phyloP scores from a whole-genome alignment of 2,797 vertebrate species.

The Chaetophractus vellerosus region DNA sequence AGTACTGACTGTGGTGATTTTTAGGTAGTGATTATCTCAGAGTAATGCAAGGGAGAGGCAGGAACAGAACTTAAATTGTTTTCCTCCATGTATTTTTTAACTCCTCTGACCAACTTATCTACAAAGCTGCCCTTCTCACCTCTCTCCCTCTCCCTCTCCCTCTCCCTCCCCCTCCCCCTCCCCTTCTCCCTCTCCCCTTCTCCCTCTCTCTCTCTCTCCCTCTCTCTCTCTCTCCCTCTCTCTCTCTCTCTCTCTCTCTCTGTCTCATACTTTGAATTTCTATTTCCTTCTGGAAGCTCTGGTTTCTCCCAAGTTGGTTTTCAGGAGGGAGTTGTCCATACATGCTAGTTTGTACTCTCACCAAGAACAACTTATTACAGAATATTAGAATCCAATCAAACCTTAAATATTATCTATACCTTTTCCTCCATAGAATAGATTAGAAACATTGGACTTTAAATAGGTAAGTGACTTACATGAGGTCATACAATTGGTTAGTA shows the following conservation, averaged over 20 bases:
- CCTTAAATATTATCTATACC: not conserved
- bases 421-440: not conserved
- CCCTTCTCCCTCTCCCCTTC: not conserved
- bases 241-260: not conserved
- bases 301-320: not conserved
- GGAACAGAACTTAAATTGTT: not conserved
- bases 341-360: slow-evolving; percentile 5
- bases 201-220: not conserved
- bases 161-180: not conserved
- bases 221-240: not conserved
- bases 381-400: slow-evolving; percentile 12
- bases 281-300: not conserved
- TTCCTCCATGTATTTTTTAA: not conserved
- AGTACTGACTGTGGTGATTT: not conserved
- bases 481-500: not conserved
- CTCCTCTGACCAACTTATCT: not conserved
- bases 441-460: not conserved
- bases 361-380: not conserved
- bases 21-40: not conserved
- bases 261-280: slow-evolving; percentile 20
- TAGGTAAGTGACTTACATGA: not conserved
- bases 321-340: not conserved
- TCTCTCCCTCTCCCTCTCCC: slow-evolving; percentile 2
- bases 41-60: not conserved
- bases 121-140: too few relatives aligned